These are phyloP conservation scores for Nephrocerus scutellatus DNA, from an alignment of 2,888 invertebrate genomes.

Conservation along the genomic window DNA sequence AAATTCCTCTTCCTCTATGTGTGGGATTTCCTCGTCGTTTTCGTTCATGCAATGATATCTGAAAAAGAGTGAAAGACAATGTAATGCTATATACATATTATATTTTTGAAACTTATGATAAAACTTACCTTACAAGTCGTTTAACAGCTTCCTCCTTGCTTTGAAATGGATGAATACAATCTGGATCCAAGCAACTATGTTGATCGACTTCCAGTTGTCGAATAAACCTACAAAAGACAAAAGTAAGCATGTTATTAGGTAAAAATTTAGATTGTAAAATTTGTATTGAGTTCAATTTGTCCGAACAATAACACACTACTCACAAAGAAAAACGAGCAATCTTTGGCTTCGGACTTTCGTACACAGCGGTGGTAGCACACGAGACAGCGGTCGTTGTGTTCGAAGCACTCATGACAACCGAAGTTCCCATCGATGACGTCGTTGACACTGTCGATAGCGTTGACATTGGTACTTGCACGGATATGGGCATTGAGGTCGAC, in stretches of 20 bases:
- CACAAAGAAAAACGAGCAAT: slow-evolving; percentile 49
- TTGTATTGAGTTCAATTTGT: slow-evolving; percentile 20
- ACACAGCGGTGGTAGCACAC: slow-evolving; percentile 31
- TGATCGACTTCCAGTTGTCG: slow-evolving; percentile 70
- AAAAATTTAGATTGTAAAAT: slow-evolving; percentile 1
- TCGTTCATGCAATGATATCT: slow-evolving; percentile 68
- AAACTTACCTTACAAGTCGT: slow-evolving; percentile 55
- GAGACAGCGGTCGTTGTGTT: slow-evolving; percentile 27
- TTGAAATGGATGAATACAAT: slow-evolving; percentile 64
- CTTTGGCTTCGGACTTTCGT: slow-evolving; percentile 46
- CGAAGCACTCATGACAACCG: slow-evolving; percentile 16
- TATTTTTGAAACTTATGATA: background rate
- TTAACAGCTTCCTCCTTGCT: slow-evolving; percentile 68
- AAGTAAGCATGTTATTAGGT: background rate
- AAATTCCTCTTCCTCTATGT: slow-evolving; percentile 63
- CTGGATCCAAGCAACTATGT: slow-evolving; percentile 64
- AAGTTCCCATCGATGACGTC: slow-evolving; percentile 14
- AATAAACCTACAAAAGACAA: slow-evolving; percentile 55
- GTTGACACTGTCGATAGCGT: slow-evolving; percentile 17
- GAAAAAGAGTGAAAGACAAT: slow-evolving; percentile 7
- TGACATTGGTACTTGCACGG: slow-evolving; percentile 34
- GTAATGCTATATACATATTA: background rate
- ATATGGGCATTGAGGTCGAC: slow-evolving; percentile 20
- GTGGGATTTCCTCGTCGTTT: slow-evolving; percentile 53
- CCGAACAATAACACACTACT: slow-evolving; percentile 46